Evolutionary conservation across 2,888 invertebrate species (phyloP).

Genomic region (Pammene aurita): DNA sequence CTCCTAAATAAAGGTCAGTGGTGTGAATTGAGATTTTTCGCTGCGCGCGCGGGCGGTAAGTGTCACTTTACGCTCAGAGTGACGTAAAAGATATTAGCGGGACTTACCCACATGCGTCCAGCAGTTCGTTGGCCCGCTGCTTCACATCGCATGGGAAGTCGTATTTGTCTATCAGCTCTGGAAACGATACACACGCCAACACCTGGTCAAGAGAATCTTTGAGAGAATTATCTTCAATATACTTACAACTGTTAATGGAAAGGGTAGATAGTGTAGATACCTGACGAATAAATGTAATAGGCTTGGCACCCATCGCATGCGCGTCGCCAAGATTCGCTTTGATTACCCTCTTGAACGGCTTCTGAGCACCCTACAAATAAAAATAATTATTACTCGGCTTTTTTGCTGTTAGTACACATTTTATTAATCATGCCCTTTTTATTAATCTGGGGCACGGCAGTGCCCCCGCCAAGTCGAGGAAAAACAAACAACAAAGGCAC

Average conservation of each 20-base stretch:
- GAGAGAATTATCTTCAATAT: no score
- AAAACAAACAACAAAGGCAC: no score
- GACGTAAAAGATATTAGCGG: not conserved
- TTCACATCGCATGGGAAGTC: constrained; percentile 93
- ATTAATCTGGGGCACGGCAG: no score
- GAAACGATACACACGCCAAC: constrained; percentile 89
- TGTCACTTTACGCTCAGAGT: no score
- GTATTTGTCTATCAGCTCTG: constrained; percentile 87
- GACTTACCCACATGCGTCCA: constrained; percentile 85
- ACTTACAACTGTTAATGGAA: not conserved
- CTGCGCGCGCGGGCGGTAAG: no score
- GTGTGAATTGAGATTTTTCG: no score
- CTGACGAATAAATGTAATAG: constrained; percentile 98
- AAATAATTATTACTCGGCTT: not conserved
- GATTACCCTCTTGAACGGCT: constrained; percentile 96
- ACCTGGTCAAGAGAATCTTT: constrained; percentile 79
- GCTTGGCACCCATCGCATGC: constrained; percentile 98
- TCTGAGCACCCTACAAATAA: constrained; percentile 88
- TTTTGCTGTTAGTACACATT: no score
- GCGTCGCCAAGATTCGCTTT: constrained; percentile 99
- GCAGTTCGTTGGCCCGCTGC: constrained; percentile 86
- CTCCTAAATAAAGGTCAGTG: no score
- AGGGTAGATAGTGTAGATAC: constrained; percentile 77
- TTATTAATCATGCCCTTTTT: no score
- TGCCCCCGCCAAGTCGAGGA: no score